Conservation (phyloP, 2,797 vertebrate species). For the Falco berigora region DNA sequence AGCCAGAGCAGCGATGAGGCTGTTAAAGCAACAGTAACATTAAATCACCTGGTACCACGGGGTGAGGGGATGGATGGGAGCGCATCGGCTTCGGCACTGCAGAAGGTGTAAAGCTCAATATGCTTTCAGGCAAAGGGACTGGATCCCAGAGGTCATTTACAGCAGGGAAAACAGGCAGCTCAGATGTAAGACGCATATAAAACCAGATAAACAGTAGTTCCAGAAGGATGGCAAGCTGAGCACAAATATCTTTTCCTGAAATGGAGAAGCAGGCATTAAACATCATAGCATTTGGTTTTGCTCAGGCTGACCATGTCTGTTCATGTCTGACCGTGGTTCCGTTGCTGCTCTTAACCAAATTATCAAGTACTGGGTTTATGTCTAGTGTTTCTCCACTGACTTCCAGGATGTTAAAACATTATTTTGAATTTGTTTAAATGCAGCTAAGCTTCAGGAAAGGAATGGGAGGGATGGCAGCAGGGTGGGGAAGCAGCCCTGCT, state of each 20-base stretch:
- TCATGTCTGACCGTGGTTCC: background rate
- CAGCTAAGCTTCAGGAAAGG: background rate
- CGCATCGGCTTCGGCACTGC: background rate
- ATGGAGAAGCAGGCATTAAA: background rate
- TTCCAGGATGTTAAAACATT: background rate
- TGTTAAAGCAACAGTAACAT: slow-evolving; percentile 73
- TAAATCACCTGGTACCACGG: slow-evolving; percentile 66
- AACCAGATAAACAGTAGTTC: background rate
- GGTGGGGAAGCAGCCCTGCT: background rate
- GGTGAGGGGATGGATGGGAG: slow-evolving; percentile 5
- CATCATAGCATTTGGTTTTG: fast-evolving
- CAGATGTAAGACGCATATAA: background rate
- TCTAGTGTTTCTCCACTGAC: background rate
- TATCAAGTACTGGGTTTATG: background rate
- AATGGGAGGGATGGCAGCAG: background rate
- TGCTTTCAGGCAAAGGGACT: slow-evolving; percentile 1
- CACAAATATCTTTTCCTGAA: background rate
- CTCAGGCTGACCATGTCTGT: fast-evolving
- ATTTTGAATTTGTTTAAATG: background rate
- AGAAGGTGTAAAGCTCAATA: background rate
- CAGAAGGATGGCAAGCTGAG: background rate
- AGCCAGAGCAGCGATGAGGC: slow-evolving; percentile 62
- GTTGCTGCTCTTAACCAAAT: background rate
- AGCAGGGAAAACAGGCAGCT: background rate
- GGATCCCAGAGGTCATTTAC: background rate